Percentiles rank a stretch among this genome's conserved stretches.
These are phyloP conservation scores for Hipparchia semele DNA, from an alignment of 2,888 invertebrate genomes.

Conservation along the genomic window DNA sequence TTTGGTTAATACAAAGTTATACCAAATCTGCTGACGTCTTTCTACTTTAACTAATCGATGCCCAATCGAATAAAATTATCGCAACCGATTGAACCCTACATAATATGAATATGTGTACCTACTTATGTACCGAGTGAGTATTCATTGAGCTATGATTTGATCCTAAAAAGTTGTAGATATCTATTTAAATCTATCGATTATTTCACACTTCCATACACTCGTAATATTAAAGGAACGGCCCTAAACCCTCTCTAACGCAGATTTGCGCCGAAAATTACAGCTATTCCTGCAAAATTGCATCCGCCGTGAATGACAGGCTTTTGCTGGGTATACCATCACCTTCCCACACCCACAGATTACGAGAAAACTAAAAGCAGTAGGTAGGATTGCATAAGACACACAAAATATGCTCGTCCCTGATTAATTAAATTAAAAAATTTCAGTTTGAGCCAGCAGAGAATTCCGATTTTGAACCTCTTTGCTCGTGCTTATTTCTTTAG, in stretches of 20 bases:
- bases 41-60: no score
- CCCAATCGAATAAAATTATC: no score
- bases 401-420: no score
- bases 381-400: background rate
- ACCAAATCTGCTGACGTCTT: no score
- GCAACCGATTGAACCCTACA: no score
- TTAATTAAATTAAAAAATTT: no score
- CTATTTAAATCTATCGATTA: background rate
- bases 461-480: no score
- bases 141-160: background rate
- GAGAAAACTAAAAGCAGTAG: background rate
- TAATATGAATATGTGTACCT: no score
- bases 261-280: slow-evolving; percentile 7
- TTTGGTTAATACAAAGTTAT: no score
- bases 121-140: background rate
- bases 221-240: background rate
- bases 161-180: background rate
- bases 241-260: background rate
- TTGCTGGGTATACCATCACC: background rate
- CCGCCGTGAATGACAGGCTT: background rate
- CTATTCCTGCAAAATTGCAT: background rate
- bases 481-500: no score
- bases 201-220: background rate
- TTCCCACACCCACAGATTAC: background rate
- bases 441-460: no score